A percentile compares a stretch with the other conserved stretches of the same genome.
phyloP scores from a whole-genome alignment of 2,113 vertebrate genomes.

The Oncorhynchus nerka region DNA sequence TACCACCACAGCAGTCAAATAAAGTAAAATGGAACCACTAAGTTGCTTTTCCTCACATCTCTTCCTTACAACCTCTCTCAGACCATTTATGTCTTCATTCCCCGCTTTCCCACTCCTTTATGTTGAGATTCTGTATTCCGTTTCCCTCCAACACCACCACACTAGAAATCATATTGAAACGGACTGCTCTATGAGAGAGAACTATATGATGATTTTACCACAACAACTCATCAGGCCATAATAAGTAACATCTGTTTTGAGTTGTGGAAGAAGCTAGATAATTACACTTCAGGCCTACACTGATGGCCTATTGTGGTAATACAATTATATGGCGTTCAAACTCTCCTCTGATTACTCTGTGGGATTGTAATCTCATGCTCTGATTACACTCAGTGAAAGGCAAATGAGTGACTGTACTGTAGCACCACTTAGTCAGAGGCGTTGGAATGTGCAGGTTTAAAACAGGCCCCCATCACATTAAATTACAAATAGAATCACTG shows the following conservation, averaged over 20 bases:
- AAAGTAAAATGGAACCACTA: not conserved
- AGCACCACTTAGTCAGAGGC: not conserved
- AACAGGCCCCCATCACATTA: not conserved
- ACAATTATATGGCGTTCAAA: constrained; percentile 23
- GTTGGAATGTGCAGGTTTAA: not conserved
- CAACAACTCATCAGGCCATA: not conserved
- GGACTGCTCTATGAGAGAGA: too few relatives aligned
- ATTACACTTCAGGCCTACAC: constrained; percentile 12
- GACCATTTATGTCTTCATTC: not conserved
- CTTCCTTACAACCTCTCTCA: too few relatives aligned
- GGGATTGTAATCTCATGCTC: constrained; percentile 14
- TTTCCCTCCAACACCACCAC: not conserved
- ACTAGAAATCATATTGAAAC: too few relatives aligned
- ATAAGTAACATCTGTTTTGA: constrained; percentile 44
- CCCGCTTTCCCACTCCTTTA: not conserved
- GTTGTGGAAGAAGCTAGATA: constrained; percentile 13
- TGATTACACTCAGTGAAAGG: constrained; percentile 9
- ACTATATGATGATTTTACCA: too few relatives aligned
- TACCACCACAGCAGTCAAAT: not conserved
- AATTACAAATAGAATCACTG: too few relatives aligned
- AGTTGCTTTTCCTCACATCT: too few relatives aligned
- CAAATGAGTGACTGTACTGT: not conserved
- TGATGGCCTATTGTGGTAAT: constrained; percentile 5
- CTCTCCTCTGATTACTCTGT: constrained; percentile 23
- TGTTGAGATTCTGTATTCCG: not conserved